Evolutionary conservation across 2,888 invertebrate species (phyloP), one percentile per base, ranked within the genome.

Genomic region (Pantelozetes paolii): DNA sequence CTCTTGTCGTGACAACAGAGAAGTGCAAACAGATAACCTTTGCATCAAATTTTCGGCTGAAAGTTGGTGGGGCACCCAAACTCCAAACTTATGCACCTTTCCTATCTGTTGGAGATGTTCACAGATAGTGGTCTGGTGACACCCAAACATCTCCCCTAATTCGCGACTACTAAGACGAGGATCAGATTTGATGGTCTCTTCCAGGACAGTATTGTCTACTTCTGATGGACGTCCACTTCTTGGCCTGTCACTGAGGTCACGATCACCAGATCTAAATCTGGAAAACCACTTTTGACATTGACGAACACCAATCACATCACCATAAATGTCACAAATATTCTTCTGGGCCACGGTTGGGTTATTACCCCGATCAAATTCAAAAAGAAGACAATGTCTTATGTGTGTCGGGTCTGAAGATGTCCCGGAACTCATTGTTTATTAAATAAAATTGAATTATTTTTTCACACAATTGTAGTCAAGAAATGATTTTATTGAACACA

Each of bases 1-100:
- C 67, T 72, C 15, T 50, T 71, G 48, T 30, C 48, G 50, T 48
- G 45, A 59, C 1, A 71, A 50, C 48, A 75, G 57, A 32, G 73
- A 64, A n/a, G 64, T 69, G 36, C 40, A 73, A 9, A 73, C 23
- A 11, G 32, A 11, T 20, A 42, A 13, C 3, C 67, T 18, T 3
- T 62, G 23, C 20, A 1, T 0, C 9, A 18, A 18, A 32, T 73
- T 36, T 23, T 28, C 26, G 9, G 1, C n/a, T 0, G 62, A 20
- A 1, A 72, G 54, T 6, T 64, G 20, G 40, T 62, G 62, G 0
- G 72, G 72, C 1, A 64, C 48, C 72, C 73, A 73, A n/a, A 26
- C 28, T 13, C 50, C 42, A 1, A 28, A 11, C 9, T 30, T 64
- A 26, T 11, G 1, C 0, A 36, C 30, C 30, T 73, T 64, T 2